Base-by-base conservation (phyloP, 2,888 invertebrate genomes). In the Hydropsyche betteni region DNA sequence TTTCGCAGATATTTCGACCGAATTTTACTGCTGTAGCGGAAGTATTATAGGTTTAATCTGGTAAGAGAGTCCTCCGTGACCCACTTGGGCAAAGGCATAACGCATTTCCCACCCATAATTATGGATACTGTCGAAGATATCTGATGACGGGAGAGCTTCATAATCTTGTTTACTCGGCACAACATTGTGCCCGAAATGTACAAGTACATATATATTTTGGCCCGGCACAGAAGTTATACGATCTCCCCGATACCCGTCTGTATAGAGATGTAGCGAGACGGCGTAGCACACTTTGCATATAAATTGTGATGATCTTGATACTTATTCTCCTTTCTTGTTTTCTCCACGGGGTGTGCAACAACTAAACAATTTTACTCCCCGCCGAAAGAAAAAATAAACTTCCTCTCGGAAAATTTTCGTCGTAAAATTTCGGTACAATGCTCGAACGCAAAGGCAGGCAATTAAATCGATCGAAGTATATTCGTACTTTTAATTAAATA, bases 291-390 rank as follows among this genome's bases (percentile, higher is more conserved):
- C 75, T 75, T 75, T 71, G 71, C 75, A 75, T 75, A 71, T 71
- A 75, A 75, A 75, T 75, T 75, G 75, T 75, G 70, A 75, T 75
- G 75, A 71, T 75, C 71, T 61, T 75, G 75, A 71, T 75, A 61
- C 75, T 75, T 52, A 71, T 72, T 55, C 58, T 51, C 55, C 34
- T 61, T 72, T 61, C 72, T 55, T 61, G 44, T 55, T 61, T 61
- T 72, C 72, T 55, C 72, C 72, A 50, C 61, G 72, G 72, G 70
- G 72, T 58, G 58, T 72, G 72, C 58, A 58, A 72, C 72, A 70
- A 70, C 70, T 70, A 70, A 70, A 70, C 16, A 70, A 70, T 70
- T 34, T 34, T 36, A 70, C 69, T 69, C 64, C 64, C 64, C 36
- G 64, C 64, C 34, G 64, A 64, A 64, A 36, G 44, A 44, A 64